Percentiles rank a stretch among this genome's conserved stretches.
phyloP scores from a whole-genome alignment of 2,113 vertebrate genomes.

The Ameiurus melas region DNA sequence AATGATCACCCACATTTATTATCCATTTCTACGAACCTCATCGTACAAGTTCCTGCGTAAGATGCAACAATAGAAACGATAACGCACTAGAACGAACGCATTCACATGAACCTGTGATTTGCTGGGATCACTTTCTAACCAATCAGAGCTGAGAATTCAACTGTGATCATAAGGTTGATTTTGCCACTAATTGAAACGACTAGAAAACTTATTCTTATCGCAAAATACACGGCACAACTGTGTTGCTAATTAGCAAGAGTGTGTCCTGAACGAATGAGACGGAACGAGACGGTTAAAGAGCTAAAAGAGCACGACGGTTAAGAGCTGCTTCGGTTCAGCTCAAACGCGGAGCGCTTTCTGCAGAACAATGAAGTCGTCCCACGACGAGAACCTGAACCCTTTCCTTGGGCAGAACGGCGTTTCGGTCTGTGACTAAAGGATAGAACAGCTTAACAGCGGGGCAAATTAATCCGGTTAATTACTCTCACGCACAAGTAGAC shows the following conservation, averaged over 20 bases:
- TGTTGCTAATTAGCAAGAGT: background rate
- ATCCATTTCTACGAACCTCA: background rate
- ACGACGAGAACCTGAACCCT: constrained; percentile 6
- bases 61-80: background rate
- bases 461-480: constrained; percentile 47
- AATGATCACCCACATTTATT: background rate
- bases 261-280: background rate
- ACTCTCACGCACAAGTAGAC: constrained; percentile 5
- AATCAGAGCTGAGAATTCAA: background rate
- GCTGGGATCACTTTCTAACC: background rate
- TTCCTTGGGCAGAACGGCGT: background rate
- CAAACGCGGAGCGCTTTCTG: constrained; percentile 2
- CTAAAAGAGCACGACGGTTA: background rate
- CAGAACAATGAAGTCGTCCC: constrained; percentile 21
- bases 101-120: background rate
- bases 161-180: background rate
- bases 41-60: background rate
- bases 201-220: background rate
- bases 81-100: background rate
- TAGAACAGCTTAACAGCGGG: constrained; percentile 29
- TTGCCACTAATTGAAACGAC: background rate
- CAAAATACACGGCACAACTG: background rate
- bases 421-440: background rate
- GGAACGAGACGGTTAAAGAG: background rate
- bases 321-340: constrained; percentile 24